Evolutionary conservation across 2,113 vertebrate species (phyloP).

Genomic region (Callorhinus ursinus): DNA sequence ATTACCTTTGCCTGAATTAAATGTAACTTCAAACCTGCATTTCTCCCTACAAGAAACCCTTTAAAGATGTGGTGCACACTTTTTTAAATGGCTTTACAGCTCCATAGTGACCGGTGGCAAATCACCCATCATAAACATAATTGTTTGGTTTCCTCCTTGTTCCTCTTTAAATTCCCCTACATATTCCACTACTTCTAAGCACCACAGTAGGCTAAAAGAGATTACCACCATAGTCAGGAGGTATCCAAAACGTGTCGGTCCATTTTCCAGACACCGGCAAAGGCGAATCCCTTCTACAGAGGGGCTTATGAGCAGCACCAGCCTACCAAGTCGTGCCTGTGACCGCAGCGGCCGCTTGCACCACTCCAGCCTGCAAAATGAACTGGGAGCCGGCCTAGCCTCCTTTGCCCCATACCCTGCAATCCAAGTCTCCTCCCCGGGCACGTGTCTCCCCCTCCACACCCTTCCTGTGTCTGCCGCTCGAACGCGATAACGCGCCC

Average conservation of each 20-base stretch:
- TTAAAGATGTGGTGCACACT: background rate
- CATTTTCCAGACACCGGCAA: background rate
- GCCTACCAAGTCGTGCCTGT: background rate
- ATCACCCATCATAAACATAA: background rate
- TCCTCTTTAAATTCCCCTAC: background rate
- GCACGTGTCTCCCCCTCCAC: conserved; percentile 54
- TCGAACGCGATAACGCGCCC: background rate
- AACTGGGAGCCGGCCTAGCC: background rate
- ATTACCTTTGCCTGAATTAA: background rate
- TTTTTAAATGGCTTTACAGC: background rate
- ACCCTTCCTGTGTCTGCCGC: background rate
- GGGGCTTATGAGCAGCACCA: background rate
- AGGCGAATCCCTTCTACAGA: no score
- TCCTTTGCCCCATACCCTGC: background rate
- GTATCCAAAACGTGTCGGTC: background rate
- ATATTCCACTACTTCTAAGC: background rate
- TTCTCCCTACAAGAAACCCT: background rate
- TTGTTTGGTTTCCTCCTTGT: background rate
- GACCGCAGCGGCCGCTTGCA: background rate
- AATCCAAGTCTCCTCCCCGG: background rate
- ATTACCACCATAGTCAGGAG: background rate
- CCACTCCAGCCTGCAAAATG: background rate
- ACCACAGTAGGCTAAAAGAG: background rate
- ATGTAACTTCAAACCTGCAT: background rate
- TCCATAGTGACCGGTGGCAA: background rate